Base-by-base conservation (phyloP, 2,113 vertebrate species). In the Thalassoma bifasciatum region DNA sequence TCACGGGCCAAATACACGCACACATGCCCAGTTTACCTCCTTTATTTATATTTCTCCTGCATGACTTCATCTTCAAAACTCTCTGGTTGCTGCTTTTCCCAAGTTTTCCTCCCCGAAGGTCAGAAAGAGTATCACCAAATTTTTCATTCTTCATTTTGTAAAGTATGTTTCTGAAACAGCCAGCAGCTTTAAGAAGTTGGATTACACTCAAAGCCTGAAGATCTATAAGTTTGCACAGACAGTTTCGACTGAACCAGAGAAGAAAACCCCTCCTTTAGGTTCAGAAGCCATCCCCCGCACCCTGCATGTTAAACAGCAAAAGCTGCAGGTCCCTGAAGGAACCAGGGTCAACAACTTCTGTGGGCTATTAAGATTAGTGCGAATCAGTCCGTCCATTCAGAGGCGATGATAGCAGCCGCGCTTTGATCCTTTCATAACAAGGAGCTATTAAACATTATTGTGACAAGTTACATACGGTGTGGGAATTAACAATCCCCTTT, bases 351-450 rank as follows among this genome's bases (percentile, higher is more conserved):
- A 0, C 61, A 67, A 79, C 68, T 84, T 79, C 24, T 44, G 47
- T 68, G 34, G 57, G 49, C 30, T 54, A 83, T 86, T 83, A 78
- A 74, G 83, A 82, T 84, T 68, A 73, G 60, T 36, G 26, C 1
- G 23, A 77, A 64, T 66, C 69, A 60, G 19, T 64, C 54, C 17
- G 53, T 68, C 77, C 77, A 40, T 80, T 86, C 66, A 79, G 62
- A 50, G 46, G 84, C 60, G 5, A 17, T n/a, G 75, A 72, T 54
- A 57, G 64, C 60, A 34, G 49, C 7, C 36, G 26, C 0, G 59
- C 81, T 82, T 79, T 85, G 77, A 88, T 86, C 84, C 76, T 68
- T 82, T 85, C 74, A 71, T 65, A 79, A 77, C n/a, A 12, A 83
- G 58, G 49, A 60, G 56, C 70, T 59, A 73, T 67, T 65, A 70